Conservation (phyloP, 2,888 invertebrate species). For the Oeneis ivallda region DNA sequence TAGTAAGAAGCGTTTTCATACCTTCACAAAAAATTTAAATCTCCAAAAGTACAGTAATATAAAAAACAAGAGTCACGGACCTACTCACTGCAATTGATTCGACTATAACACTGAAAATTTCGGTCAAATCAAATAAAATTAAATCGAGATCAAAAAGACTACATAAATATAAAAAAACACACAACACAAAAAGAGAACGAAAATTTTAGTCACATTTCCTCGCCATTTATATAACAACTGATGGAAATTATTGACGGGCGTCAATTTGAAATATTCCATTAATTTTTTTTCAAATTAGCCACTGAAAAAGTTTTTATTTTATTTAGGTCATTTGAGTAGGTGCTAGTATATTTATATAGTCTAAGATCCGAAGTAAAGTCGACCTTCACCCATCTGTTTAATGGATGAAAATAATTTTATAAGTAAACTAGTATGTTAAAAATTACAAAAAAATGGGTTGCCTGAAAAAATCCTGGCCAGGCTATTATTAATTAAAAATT, state of each 20-base stretch:
- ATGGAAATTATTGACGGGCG: slow-evolving; percentile 41
- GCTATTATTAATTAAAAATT: no score
- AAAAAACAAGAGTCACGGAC: slow-evolving; percentile 53
- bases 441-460: no score
- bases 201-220: slow-evolving; percentile 78
- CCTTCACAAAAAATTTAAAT: slow-evolving; percentile 29
- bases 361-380: no score
- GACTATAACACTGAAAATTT: slow-evolving; percentile 66
- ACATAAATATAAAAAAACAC: slow-evolving; percentile 78
- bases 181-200: slow-evolving; percentile 77
- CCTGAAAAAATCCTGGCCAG: no score
- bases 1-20: background rate
- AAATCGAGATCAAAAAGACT: slow-evolving; percentile 67
- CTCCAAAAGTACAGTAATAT: slow-evolving; percentile 14
- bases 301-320: slow-evolving; percentile 1
- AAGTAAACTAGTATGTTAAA: no score
- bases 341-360: no score
- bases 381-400: no score
- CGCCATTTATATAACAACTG: slow-evolving; percentile 67
- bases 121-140: slow-evolving; percentile 62
- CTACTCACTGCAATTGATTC: slow-evolving; percentile 36
- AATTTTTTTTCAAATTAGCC: background rate
- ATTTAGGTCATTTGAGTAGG: no score
- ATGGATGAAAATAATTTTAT: no score
- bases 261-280: slow-evolving; percentile 1